Percentiles rank a stretch among this genome's conserved stretches.
Conservation (phyloP, 2,888 invertebrate genomes). For the Laspeyria flexula region DNA sequence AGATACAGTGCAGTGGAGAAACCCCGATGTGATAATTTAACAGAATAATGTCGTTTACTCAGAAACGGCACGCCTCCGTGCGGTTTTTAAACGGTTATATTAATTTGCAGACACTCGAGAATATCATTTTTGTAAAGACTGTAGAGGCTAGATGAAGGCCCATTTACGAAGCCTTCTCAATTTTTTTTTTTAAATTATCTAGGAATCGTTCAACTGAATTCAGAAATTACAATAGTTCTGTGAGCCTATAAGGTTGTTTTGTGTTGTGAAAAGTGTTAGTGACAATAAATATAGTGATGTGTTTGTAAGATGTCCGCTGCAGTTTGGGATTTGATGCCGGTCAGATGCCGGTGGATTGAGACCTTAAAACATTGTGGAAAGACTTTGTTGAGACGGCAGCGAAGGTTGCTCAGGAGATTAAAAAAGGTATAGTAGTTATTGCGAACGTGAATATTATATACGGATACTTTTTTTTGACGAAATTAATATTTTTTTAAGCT, state of each 20-base stretch:
- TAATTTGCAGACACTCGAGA: conserved; percentile 14
- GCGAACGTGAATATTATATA: no score
- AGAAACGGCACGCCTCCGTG: conserved; percentile 20
- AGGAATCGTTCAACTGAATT: neutral
- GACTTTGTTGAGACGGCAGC: conserved; percentile 77
- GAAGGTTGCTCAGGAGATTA: conserved; percentile 73
- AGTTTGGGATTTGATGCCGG: conserved; percentile 78
- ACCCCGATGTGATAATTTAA: conserved; percentile 24
- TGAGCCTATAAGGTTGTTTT: neutral
- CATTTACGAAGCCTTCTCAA: no score
- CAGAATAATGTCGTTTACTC: conserved; percentile 15
- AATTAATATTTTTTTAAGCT: no score
- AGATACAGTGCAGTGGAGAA: conserved; percentile 27
- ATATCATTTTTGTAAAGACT: conserved; percentile 30
- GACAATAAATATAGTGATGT: conserved; percentile 48
- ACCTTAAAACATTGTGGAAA: conserved; percentile 80
- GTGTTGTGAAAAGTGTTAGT: conserved; percentile 22
- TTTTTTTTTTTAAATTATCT: neutral
- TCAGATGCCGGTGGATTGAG: conserved; percentile 77
- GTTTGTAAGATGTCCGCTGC: conserved; percentile 64
- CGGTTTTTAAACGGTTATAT: conserved; percentile 28
- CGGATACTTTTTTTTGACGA: no score
- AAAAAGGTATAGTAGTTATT: conserved; percentile 70
- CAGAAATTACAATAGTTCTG: neutral
- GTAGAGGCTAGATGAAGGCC: conserved; percentile 16